These are phyloP conservation scores for Stegastes partitus DNA, from an alignment of 2,113 vertebrate genomes.

Conservation along the genomic window DNA sequence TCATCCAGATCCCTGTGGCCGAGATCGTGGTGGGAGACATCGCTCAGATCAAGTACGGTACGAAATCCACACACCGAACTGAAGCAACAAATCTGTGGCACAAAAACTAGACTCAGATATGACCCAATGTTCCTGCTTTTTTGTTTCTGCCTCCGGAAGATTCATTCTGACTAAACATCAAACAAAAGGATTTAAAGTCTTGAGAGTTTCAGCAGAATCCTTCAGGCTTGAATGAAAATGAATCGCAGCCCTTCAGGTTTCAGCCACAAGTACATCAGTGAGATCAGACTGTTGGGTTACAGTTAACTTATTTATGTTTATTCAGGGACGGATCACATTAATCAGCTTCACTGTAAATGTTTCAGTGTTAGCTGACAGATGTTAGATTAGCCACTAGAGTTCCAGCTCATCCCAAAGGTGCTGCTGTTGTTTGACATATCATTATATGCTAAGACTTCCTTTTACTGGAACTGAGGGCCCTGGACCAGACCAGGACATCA, in stretches of 20 bases:
- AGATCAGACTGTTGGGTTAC: not conserved
- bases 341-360: too few relatives aligned
- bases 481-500: not conserved
- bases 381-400: too few relatives aligned
- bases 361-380: too few relatives aligned
- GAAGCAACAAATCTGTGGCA: not conserved
- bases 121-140: not conserved
- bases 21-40: conserved; percentile 97
- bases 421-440: not conserved
- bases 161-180: not conserved
- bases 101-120: not conserved
- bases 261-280: not conserved
- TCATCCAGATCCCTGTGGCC: conserved; percentile 96
- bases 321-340: too few relatives aligned
- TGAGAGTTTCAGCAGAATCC: not conserved
- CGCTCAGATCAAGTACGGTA: conserved; percentile 98
- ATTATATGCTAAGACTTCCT: not conserved
- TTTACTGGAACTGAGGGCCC: not conserved
- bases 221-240: not conserved
- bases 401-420: too few relatives aligned
- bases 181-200: too few relatives aligned
- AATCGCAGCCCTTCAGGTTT: not conserved
- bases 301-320: too few relatives aligned
- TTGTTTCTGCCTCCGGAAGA: not conserved
- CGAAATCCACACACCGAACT: not conserved